A percentile compares a stretch with the other conserved stretches of the same genome.
These are phyloP conservation scores for Brachymystax lenok DNA, from an alignment of 2,797 vertebrate genomes.

Conservation along the genomic window DNA sequence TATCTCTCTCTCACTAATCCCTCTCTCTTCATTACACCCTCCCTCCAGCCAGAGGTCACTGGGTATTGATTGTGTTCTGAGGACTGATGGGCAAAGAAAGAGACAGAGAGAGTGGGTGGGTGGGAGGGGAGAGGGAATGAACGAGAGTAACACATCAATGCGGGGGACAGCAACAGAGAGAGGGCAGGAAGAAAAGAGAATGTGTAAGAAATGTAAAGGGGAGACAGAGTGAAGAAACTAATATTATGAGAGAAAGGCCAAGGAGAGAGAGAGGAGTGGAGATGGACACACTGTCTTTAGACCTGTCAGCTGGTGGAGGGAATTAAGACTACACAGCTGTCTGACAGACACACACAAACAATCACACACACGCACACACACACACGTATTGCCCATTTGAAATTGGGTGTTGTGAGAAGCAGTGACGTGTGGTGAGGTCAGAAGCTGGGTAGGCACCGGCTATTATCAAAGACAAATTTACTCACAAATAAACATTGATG, in stretches of 20 bases:
- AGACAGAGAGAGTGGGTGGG: constrained; percentile 14
- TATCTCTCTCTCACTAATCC: constrained; percentile 44
- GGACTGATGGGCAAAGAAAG: constrained; percentile 56
- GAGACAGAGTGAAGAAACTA: not conserved
- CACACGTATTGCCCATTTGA: too few species aligned
- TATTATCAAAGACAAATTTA: too few species aligned
- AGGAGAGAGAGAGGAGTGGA: not conserved
- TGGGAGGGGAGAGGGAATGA: not conserved
- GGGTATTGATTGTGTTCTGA: constrained; percentile 55
- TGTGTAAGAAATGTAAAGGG: not conserved
- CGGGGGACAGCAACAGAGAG: constrained; percentile 18
- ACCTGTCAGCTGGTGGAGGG: too few species aligned
- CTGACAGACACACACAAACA: too few species aligned
- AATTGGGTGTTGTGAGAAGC: too few species aligned
- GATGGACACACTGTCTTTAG: too few species aligned
- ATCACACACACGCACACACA: too few species aligned
- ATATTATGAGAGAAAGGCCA: not conserved
- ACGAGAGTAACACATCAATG: not conserved
- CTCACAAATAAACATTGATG: too few species aligned
- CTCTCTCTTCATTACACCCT: constrained; percentile 47
- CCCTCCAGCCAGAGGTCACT: constrained; percentile 38
- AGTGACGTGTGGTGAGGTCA: too few species aligned
- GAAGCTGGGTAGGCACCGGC: too few species aligned
- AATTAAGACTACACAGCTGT: too few species aligned
- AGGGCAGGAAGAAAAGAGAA: constrained; percentile 6